Percentiles rank a stretch among this genome's conserved stretches.
Evolutionary conservation across 2,888 invertebrate species (phyloP).

Genomic region (Tethea ocularis): DNA sequence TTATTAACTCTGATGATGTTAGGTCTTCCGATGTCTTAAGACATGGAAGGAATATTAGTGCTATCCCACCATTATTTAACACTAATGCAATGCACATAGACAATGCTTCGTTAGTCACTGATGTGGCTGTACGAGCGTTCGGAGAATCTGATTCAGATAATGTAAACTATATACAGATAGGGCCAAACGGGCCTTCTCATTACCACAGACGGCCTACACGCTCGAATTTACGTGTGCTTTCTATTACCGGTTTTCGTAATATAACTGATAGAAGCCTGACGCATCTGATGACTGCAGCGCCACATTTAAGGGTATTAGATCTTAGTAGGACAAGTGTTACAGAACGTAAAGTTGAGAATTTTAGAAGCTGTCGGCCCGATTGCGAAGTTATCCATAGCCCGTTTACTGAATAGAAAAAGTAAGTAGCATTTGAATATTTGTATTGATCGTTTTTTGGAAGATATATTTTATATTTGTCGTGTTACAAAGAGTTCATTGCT

Average conservation of each 20-base stretch:
- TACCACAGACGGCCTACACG: constrained; percentile 55
- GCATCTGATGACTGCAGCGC: constrained; percentile 85
- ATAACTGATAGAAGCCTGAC: constrained; percentile 85
- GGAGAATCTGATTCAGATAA: constrained; percentile 61
- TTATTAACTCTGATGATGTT: constrained; percentile 11
- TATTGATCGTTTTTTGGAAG: no score
- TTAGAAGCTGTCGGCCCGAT: constrained; percentile 83
- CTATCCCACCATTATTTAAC: background rate
- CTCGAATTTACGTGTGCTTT: constrained; percentile 77
- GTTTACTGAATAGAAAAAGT: constrained; percentile 23
- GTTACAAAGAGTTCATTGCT: no score
- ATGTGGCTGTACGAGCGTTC: constrained; percentile 60
- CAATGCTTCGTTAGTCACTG: constrained; percentile 53
- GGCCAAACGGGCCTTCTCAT: constrained; percentile 31
- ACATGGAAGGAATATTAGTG: background rate
- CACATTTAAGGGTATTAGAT: constrained; percentile 84
- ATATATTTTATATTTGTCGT: no score
- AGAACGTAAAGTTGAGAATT: constrained; percentile 82
- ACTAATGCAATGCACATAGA: constrained; percentile 28
- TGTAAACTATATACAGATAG: constrained; percentile 59
- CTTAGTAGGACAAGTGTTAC: constrained; percentile 87
- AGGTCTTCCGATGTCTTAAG: background rate
- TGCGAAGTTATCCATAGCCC: constrained; percentile 71
- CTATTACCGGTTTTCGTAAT: constrained; percentile 83
- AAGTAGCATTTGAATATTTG: no score